Conservation (phyloP, 2,797 vertebrate genomes). For the Momotus momota region DNA sequence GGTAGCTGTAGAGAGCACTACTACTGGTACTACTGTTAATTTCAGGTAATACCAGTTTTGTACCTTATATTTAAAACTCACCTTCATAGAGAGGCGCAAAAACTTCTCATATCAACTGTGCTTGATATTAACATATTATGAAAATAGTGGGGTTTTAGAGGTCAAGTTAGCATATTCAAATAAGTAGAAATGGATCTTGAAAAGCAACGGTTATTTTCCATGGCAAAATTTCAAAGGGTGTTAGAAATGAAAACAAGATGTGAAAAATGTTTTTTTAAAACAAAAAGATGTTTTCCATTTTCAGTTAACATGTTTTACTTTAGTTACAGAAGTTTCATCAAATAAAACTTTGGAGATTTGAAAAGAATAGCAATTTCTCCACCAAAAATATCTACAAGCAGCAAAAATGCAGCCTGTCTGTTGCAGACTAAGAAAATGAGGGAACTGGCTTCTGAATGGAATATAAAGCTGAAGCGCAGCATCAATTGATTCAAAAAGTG, state of each 20-base stretch:
- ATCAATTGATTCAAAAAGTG: background rate
- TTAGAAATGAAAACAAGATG: background rate
- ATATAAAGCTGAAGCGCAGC: conserved; percentile 3
- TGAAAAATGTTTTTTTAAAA: background rate
- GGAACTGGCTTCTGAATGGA: background rate
- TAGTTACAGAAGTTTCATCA: background rate
- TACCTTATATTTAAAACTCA: background rate
- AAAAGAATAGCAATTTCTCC: background rate
- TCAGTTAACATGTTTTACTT: background rate
- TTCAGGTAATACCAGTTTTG: background rate
- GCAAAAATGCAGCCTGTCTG: background rate
- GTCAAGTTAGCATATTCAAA: background rate
- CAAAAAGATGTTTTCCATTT: background rate
- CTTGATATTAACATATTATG: fast-evolving
- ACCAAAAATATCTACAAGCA: background rate
- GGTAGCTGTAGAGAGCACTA: no score
- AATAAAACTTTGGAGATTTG: background rate
- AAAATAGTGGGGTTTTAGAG: background rate
- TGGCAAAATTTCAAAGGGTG: background rate
- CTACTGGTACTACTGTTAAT: background rate
- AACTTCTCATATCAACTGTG: background rate
- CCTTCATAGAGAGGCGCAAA: background rate
- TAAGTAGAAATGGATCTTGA: background rate
- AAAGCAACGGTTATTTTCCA: background rate
- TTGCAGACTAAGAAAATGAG: background rate